A percentile compares a stretch with the other conserved stretches of the same genome.
These are phyloP conservation scores for Wasmannia auropunctata DNA, from an alignment of 1,140 invertebrate genomes.

Conservation along the genomic window DNA sequence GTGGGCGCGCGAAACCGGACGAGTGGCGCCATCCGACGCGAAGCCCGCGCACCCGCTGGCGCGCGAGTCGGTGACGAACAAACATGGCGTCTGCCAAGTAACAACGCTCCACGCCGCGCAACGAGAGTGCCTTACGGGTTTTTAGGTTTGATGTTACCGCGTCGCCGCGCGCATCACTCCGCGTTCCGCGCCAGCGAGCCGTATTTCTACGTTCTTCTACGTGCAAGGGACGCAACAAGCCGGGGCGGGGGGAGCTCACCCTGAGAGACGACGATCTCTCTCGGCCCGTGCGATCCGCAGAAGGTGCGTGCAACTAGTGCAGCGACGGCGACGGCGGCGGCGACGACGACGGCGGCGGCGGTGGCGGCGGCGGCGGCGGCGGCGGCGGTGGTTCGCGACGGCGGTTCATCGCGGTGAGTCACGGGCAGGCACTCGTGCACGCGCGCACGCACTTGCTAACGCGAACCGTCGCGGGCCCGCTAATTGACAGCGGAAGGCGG, in stretches of 20 bases:
- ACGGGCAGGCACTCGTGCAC: background rate
- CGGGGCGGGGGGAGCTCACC: too few relatives aligned
- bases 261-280: background rate
- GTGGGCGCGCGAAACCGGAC: background rate
- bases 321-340: slow-evolving; percentile 16
- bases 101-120: slow-evolving; percentile 77
- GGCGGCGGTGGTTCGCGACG: background rate
- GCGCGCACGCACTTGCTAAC: background rate
- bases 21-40: background rate
- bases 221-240: too few relatives aligned
- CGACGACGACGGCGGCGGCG: background rate
- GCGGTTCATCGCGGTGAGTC: slow-evolving; percentile 12
- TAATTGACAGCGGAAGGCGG: background rate
- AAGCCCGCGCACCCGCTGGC: slow-evolving; percentile 16
- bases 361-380: background rate
- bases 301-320: slow-evolving; percentile 37
- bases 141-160: slow-evolving; percentile 72
- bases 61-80: slow-evolving; percentile 60
- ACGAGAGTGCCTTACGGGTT: slow-evolving; percentile 74
- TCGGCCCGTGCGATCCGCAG: background rate
- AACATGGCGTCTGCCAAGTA: slow-evolving; percentile 82
- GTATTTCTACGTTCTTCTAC: background rate
- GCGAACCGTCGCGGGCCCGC: background rate
- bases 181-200: slow-evolving; percentile 1
- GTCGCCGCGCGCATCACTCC: background rate